These are phyloP conservation scores for Crax fasciolata DNA, from an alignment of 2,797 vertebrate genomes.

Conservation along the genomic window DNA sequence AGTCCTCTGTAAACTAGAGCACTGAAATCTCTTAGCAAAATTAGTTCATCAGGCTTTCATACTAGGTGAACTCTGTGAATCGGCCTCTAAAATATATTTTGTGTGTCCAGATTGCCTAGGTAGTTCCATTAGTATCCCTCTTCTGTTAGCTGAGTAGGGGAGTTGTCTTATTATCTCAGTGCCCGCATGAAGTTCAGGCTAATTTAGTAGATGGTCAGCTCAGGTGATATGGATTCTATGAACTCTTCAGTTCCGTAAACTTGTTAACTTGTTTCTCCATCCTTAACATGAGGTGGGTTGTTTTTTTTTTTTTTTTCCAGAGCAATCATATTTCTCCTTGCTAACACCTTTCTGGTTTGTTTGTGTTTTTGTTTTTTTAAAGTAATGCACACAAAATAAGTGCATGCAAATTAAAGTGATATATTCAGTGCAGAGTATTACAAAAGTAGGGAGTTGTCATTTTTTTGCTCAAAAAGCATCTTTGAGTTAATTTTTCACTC, in stretches of 20 bases:
- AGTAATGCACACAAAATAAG: not conserved
- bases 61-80: slow-evolving; percentile 33
- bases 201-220: slow-evolving; percentile 35
- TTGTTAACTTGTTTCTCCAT: not conserved
- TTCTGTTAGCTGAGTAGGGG: slow-evolving; percentile 58
- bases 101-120: slow-evolving; percentile 44
- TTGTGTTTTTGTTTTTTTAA: not conserved
- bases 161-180: slow-evolving; percentile 53
- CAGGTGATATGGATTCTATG: not conserved
- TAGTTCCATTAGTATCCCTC: slow-evolving; percentile 64
- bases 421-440: not conserved
- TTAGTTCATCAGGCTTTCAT: slow-evolving; percentile 7
- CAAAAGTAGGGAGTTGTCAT: not conserved
- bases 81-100: slow-evolving; percentile 30
- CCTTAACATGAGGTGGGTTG: not conserved
- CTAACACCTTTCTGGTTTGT: not conserved
- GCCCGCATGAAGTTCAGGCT: slow-evolving; percentile 49
- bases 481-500: not conserved
- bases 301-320: not conserved
- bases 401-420: not conserved
- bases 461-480: not conserved
- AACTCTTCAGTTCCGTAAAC: not conserved
- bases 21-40: slow-evolving; percentile 22
- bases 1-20: slow-evolving; percentile 5
- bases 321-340: not conserved